A percentile compares a stretch with the other conserved stretches of the same genome.
These are phyloP conservation scores for Actinernus sp. DNA, from an alignment of 92 coral and sea anemone genomes.

Conservation along the genomic window DNA sequence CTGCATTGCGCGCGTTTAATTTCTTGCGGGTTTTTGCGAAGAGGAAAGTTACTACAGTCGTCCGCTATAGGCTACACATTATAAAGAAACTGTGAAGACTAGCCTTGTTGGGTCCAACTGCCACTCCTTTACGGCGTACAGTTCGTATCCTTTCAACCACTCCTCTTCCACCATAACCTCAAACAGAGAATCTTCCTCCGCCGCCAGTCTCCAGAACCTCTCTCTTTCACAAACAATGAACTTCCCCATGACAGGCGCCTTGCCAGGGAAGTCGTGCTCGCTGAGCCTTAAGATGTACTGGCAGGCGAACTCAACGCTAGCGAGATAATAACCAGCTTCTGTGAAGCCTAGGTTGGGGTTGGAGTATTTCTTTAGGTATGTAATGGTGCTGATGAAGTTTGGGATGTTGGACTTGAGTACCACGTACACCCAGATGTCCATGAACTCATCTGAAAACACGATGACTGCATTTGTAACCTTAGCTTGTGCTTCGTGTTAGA, in stretches of 20 bases:
- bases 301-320: slow-evolving; percentile 87
- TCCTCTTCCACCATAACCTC: slow-evolving; percentile 62
- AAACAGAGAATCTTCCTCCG: slow-evolving; percentile 50
- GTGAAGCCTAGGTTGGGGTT: slow-evolving; percentile 83
- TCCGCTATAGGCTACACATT: background rate
- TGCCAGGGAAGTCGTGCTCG: slow-evolving; percentile 70
- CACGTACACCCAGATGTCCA: slow-evolving; percentile 91
- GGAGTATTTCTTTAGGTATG: slow-evolving; percentile 73
- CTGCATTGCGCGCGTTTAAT: too few relatives aligned
- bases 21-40: too few relatives aligned
- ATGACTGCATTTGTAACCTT: too few relatives aligned
- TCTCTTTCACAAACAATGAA: slow-evolving; percentile 75
- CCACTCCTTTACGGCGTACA: slow-evolving; percentile 89
- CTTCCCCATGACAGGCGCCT: slow-evolving; percentile 18
- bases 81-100: background rate
- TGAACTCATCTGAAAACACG: slow-evolving; percentile 81
- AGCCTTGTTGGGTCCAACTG: slow-evolving; percentile 78
- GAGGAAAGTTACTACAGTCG: too few relatives aligned
- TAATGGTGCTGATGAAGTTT: slow-evolving; percentile 58
- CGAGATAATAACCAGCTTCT: slow-evolving; percentile 84
- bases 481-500: too few relatives aligned
- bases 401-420: slow-evolving; percentile 80
- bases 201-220: slow-evolving; percentile 42
- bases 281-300: slow-evolving; percentile 72
- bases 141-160: slow-evolving; percentile 73